These are phyloP conservation scores for Drosophila rufa DNA, from an alignment of 1,140 invertebrate species.

Conservation along the genomic window DNA sequence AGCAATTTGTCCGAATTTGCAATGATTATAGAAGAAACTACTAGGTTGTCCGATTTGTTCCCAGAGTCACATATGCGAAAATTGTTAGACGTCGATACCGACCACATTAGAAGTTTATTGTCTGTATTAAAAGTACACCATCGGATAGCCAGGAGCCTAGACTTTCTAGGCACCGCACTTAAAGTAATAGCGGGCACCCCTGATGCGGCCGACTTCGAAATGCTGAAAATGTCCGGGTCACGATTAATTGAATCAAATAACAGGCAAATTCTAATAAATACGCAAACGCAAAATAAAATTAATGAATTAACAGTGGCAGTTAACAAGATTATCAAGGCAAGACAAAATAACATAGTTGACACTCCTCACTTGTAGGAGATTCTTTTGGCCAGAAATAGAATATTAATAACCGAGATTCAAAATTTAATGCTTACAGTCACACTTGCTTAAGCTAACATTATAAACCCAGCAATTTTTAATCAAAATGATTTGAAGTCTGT, in stretches of 20 bases:
- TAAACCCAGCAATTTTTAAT: slow-evolving; percentile 15
- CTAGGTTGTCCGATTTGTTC: slow-evolving; percentile 22
- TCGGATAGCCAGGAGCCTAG: slow-evolving; percentile 6
- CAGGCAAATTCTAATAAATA: slow-evolving; percentile 11
- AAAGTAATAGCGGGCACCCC: slow-evolving; percentile 15
- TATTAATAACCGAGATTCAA: slow-evolving; percentile 10
- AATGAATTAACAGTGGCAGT: slow-evolving; percentile 10
- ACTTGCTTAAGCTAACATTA: slow-evolving; percentile 17
- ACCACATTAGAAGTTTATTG: slow-evolving; percentile 8
- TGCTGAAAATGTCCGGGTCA: slow-evolving; percentile 3
- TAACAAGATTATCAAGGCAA: slow-evolving; percentile 3
- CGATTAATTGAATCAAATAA: background rate
- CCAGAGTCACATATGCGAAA: slow-evolving; percentile 20
- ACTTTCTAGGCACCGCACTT: slow-evolving; percentile 18
- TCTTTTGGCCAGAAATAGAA: slow-evolving; percentile 22
- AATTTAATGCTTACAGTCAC: slow-evolving; percentile 25
- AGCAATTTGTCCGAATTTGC: slow-evolving; percentile 15
- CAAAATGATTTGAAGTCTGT: slow-evolving; percentile 15
- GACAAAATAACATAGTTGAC: slow-evolving; percentile 7
- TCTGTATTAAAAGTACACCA: slow-evolving; percentile 9
- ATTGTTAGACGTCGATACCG: slow-evolving; percentile 6
- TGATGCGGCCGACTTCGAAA: slow-evolving; percentile 3
- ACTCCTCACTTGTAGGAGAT: too few relatives aligned
- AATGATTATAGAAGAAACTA: slow-evolving; percentile 10
- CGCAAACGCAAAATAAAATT: slow-evolving; percentile 5